A percentile compares a stretch with the other conserved stretches of the same genome.
Conservation (phyloP, 2,888 invertebrate genomes). For the Deroplatys truncata region DNA sequence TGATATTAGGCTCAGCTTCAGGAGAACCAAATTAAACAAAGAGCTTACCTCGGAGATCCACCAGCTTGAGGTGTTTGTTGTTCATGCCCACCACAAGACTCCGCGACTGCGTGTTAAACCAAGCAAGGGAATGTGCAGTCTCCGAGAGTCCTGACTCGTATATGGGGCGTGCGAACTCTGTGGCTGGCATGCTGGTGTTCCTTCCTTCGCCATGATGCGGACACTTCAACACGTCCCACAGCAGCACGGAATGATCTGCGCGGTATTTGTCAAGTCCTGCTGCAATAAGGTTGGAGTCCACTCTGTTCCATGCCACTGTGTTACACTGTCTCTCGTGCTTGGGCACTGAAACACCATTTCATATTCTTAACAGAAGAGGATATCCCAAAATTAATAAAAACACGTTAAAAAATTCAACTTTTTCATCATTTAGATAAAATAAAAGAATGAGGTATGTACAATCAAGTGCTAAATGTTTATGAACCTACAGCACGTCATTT, state of each 20-base stretch:
- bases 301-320: conserved; percentile 81
- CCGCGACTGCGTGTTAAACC: conserved; percentile 71
- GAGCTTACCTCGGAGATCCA: conserved; percentile 89
- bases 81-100: conserved; percentile 86
- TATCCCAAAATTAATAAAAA: too few species aligned
- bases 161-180: conserved; percentile 56
- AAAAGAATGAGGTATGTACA: too few species aligned
- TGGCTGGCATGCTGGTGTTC: conserved; percentile 41
- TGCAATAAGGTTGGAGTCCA: conserved; percentile 75
- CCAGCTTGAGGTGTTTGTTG: conserved; percentile 80
- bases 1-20: too few species aligned
- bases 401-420: too few species aligned
- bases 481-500: too few species aligned
- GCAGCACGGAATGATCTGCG: conserved; percentile 79
- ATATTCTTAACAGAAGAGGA: too few species aligned
- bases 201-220: conserved; percentile 40
- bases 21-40: too few species aligned
- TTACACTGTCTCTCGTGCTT: conserved; percentile 82
- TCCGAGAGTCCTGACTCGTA: conserved; percentile 81
- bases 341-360: conserved; percentile 56
- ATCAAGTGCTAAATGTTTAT: too few species aligned
- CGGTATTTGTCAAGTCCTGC: conserved; percentile 87
- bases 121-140: conserved; percentile 76
- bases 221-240: conserved; percentile 77
- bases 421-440: too few species aligned